Percentiles rank a stretch among this genome's conserved stretches.
Evolutionary conservation across 1,140 invertebrate genomes (phyloP).

Genomic region (Procambarus virginalis): DNA sequence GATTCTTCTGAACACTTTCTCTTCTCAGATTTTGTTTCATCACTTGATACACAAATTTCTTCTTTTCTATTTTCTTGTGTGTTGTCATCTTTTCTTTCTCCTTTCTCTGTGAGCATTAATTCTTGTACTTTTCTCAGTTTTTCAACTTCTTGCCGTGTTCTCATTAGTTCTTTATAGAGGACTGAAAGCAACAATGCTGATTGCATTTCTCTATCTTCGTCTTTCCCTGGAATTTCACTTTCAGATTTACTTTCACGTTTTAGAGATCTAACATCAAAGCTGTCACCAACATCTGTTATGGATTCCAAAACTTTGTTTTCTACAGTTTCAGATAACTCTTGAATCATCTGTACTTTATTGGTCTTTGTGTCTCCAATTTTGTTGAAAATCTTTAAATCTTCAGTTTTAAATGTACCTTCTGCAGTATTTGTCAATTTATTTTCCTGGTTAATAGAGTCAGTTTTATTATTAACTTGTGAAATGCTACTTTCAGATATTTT

Average conservation of each 20-base stretch:
- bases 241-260: conserved; percentile 22
- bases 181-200: conserved; percentile 31
- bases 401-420: not conserved
- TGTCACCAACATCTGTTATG: not conserved
- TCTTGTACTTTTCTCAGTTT: conserved; percentile 54
- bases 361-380: not conserved
- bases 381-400: not conserved
- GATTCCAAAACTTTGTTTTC: conserved; percentile 34
- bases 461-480: not conserved
- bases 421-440: not conserved
- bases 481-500: not conserved
- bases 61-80: conserved; percentile 7
- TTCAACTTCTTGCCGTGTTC: conserved; percentile 59
- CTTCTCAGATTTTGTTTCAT: conserved; percentile 16
- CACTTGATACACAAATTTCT: not conserved
- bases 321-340: not conserved
- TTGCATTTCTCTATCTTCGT: conserved; percentile 47
- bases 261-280: conserved; percentile 22
- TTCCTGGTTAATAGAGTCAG: not conserved
- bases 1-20: conserved; percentile 23
- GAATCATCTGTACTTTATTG: too few species aligned
- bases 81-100: conserved; percentile 35
- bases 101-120: conserved; percentile 55
- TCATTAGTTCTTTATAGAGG: conserved; percentile 47
- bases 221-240: not conserved